Conservation (phyloP, 2,113 vertebrate genomes). For the Corvus moneduloides region DNA sequence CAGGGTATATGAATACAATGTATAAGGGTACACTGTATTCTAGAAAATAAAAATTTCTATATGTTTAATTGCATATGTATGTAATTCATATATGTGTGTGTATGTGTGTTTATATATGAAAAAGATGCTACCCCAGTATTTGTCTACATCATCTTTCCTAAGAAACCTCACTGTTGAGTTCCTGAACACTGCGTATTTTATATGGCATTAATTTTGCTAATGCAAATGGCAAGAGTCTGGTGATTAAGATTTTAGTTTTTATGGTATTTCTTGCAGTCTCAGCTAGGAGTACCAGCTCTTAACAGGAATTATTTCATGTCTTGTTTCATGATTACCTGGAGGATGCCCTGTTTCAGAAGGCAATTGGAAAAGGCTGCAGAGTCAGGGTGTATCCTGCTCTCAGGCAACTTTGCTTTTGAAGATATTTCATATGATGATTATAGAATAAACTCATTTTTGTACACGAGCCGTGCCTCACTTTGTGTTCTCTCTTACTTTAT, state of each 20-base stretch:
- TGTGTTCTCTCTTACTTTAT: background rate
- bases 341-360: background rate
- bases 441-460: background rate
- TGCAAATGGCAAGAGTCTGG: background rate
- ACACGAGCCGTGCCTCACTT: background rate
- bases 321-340: background rate
- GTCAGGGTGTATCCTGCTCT: background rate
- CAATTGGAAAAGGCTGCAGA: background rate
- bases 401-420: background rate
- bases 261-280: background rate
- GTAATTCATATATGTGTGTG: background rate
- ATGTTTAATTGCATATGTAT: background rate
- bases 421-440: background rate
- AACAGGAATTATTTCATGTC: background rate
- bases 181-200: background rate
- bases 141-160: background rate
- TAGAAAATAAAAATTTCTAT: background rate
- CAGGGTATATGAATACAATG: background rate
- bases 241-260: background rate
- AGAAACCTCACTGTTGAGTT: background rate
- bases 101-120: background rate
- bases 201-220: background rate
- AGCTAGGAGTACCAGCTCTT: background rate
- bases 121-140: background rate
- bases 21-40: background rate